These are phyloP conservation scores for Antheraea assamensis DNA, from an alignment of 2,888 invertebrate genomes.

Conservation along the genomic window DNA sequence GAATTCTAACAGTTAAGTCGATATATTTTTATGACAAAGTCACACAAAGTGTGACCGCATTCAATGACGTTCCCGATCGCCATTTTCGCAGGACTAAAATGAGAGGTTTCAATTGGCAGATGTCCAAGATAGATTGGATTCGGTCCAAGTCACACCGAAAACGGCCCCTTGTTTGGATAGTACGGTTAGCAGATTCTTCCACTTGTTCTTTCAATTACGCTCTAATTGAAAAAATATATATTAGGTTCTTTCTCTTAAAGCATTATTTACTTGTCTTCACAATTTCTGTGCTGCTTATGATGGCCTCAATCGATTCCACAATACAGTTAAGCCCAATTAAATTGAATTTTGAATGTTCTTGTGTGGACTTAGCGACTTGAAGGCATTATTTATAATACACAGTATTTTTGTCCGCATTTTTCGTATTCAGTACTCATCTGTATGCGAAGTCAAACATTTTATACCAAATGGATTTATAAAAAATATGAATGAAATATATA, in stretches of 20 bases:
- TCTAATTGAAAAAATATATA: conserved; percentile 30
- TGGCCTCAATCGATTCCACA: background rate
- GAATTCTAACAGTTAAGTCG: background rate
- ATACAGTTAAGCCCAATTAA: background rate
- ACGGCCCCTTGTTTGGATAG: conserved; percentile 50
- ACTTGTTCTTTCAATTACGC: conserved; percentile 41
- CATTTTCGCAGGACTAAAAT: conserved; percentile 50
- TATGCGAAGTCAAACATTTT: background rate
- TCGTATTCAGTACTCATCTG: background rate
- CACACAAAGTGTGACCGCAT: conserved; percentile 36
- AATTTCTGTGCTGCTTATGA: background rate
- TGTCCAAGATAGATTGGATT: conserved; percentile 57
- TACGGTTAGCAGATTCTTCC: conserved; percentile 57
- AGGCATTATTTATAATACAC: background rate
- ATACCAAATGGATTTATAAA: background rate
- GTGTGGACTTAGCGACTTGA: too few species aligned
- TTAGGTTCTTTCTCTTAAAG: conserved; percentile 8
- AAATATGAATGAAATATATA: background rate
- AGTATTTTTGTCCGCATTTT: background rate
- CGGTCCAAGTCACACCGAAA: conserved; percentile 55
- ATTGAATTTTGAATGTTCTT: background rate
- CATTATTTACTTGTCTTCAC: background rate
- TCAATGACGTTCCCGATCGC: conserved; percentile 43
- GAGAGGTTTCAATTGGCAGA: conserved; percentile 56
- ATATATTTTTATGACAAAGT: conserved; percentile 29